Conservation (phyloP, 2,888 invertebrate genomes). For the Toxonevra muliebris region DNA sequence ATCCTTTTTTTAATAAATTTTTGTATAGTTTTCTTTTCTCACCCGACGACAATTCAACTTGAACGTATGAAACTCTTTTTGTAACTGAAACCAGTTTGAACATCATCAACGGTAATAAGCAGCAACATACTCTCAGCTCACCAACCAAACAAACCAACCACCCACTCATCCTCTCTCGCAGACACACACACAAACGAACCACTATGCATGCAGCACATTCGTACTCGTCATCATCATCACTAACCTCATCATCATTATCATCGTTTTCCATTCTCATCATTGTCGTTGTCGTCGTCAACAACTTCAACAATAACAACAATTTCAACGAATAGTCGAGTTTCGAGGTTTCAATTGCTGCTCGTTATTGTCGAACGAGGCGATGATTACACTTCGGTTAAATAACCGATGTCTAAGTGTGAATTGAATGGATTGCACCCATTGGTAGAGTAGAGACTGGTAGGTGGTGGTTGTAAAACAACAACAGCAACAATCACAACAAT, state of each 20-base stretch:
- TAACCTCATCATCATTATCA: neutral
- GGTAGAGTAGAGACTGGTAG: slow-evolving; percentile 41
- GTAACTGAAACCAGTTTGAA: slow-evolving; percentile 52
- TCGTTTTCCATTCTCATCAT: slow-evolving; percentile 5
- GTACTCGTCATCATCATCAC: neutral
- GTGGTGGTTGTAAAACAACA: slow-evolving; percentile 36
- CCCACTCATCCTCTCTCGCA: neutral
- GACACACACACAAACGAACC: neutral
- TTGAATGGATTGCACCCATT: slow-evolving; percentile 47
- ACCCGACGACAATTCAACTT: slow-evolving; percentile 42
- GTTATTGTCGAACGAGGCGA: slow-evolving; percentile 31
- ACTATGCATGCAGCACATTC: neutral
- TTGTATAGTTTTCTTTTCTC: slow-evolving; percentile 3
- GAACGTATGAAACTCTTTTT: slow-evolving; percentile 53
- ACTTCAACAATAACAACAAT: slow-evolving; percentile 12
- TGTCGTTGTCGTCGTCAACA: slow-evolving; percentile 25
- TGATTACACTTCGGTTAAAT: slow-evolving; percentile 33
- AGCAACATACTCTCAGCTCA: slow-evolving; percentile 12
- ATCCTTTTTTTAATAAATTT: slow-evolving; percentile 1
- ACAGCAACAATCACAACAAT: too few relatives aligned
- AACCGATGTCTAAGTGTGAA: slow-evolving; percentile 39
- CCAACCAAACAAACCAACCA: slow-evolving; percentile 16
- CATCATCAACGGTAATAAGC: slow-evolving; percentile 41
- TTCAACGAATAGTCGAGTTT: slow-evolving; percentile 12
- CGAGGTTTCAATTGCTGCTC: slow-evolving; percentile 30